Conservation (phyloP, 1,140 invertebrate species). For the Eubasilissa regina region DNA sequence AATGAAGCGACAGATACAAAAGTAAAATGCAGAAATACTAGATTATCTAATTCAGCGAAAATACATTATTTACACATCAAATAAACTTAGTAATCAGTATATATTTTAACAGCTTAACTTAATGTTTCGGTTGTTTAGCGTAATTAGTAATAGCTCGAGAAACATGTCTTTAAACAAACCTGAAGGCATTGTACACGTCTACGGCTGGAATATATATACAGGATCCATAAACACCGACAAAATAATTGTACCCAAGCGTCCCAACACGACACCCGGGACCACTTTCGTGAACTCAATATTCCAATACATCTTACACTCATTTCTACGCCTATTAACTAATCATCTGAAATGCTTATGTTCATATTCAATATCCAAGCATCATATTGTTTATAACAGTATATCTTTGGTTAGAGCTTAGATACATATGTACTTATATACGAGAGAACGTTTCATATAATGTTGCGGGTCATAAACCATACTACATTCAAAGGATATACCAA, state of each 20-base stretch:
- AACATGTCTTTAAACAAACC: neutral
- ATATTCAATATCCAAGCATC: slow-evolving; percentile 32
- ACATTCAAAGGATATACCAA: too few species aligned
- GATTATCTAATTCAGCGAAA: neutral
- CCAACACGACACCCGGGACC: neutral
- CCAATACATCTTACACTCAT: slow-evolving; percentile 6
- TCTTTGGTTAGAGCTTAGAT: slow-evolving; percentile 39
- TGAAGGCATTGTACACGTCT: slow-evolving; percentile 38
- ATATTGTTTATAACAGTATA: slow-evolving; percentile 28
- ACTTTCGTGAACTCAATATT: slow-evolving; percentile 1
- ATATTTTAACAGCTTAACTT: slow-evolving; percentile 34
- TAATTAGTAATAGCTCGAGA: neutral
- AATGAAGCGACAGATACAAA: slow-evolving; percentile 33
- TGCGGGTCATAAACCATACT: neutral
- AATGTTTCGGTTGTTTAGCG: slow-evolving; percentile 38
- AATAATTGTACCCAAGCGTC: too few species aligned
- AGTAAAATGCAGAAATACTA: slow-evolving; percentile 29
- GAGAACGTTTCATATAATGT: neutral
- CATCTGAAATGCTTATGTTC: slow-evolving; percentile 15
- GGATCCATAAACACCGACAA: too few species aligned
- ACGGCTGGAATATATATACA: slow-evolving; percentile 24
- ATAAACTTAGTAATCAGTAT: slow-evolving; percentile 4
- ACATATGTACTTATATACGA: slow-evolving; percentile 15
- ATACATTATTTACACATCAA: slow-evolving; percentile 27
- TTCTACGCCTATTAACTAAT: slow-evolving; percentile 33